Percentiles rank a stretch among this genome's conserved stretches.
Evolutionary conservation across 2,797 vertebrate species (phyloP).

Genomic region (Rousettus madagascariensis): DNA sequence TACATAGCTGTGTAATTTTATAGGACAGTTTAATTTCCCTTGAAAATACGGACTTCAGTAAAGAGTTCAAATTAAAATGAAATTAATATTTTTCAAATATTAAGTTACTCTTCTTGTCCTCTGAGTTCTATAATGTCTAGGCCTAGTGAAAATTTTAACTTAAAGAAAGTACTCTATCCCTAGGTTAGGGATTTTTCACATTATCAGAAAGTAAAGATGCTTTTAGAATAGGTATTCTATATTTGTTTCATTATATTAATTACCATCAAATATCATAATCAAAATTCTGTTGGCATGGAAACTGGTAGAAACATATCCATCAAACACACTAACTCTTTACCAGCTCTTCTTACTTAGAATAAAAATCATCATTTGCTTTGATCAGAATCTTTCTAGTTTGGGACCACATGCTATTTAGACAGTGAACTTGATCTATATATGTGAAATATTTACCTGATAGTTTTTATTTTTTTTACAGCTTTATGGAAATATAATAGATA

Average conservation of each 20-base stretch:
- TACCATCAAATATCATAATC: slow-evolving; percentile 34
- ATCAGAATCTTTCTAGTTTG: slow-evolving; percentile 8
- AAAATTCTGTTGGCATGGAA: slow-evolving; percentile 42
- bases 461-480: background rate
- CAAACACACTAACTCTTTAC: background rate
- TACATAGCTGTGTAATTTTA: slow-evolving; percentile 49
- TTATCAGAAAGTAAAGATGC: background rate
- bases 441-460: slow-evolving; percentile 5
- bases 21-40: slow-evolving; percentile 60
- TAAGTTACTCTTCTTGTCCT: slow-evolving; percentile 35
- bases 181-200: background rate
- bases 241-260: slow-evolving; percentile 44
- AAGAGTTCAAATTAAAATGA: slow-evolving; percentile 59
- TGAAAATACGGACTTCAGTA: slow-evolving; percentile 49
- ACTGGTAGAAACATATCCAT: background rate
- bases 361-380: background rate
- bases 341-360: background rate
- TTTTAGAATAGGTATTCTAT: background rate
- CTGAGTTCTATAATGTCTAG: slow-evolving; percentile 27
- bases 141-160: background rate
- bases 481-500: too few relatives aligned
- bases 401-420: background rate
- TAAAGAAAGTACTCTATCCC: slow-evolving; percentile 1
- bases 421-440: background rate
- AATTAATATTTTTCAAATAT: slow-evolving; percentile 60